A percentile compares a stretch with the other conserved stretches of the same genome.
Evolutionary conservation across 2,888 invertebrate genomes (phyloP).

Genomic region (Serrognathus titanus): DNA sequence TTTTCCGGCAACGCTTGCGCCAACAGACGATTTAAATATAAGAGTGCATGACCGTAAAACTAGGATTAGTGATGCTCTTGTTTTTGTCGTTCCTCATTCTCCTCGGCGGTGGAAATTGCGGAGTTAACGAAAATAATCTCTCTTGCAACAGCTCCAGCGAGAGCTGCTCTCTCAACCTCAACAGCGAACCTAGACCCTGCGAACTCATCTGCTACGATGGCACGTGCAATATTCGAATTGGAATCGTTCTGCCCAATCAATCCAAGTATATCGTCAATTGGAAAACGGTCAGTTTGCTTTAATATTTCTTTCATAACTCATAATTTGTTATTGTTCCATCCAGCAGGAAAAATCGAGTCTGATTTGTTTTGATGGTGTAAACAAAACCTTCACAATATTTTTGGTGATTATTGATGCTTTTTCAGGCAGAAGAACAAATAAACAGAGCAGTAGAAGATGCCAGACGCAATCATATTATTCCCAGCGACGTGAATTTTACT

Average conservation of each 20-base stretch:
- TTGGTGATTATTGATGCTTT: neutral
- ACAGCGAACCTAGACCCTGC: conserved; percentile 18
- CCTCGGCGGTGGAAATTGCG: conserved; percentile 6
- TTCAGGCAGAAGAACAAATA: neutral
- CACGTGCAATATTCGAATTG: conserved; percentile 61
- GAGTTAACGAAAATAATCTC: too few species aligned
- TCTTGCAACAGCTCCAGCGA: too few species aligned
- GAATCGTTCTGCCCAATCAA: conserved; percentile 62
- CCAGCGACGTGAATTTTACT: conserved; percentile 57
- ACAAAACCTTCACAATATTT: neutral
- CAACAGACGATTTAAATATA: conserved; percentile 1
- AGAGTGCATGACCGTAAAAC: conserved; percentile 4
- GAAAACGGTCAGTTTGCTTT: conserved; percentile 43
- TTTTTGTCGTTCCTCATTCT: conserved; percentile 16
- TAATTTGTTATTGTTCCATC: neutral
- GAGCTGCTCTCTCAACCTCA: neutral
- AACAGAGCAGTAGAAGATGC: neutral
- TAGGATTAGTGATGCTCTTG: conserved; percentile 20
- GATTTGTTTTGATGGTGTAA: too few species aligned
- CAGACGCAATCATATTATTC: conserved; percentile 48
- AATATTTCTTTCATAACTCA: neutral
- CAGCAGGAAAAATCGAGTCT: neutral
- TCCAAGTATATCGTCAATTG: conserved; percentile 54
- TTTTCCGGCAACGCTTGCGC: conserved; percentile 6
- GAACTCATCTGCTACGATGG: conserved; percentile 43